Evolutionary conservation across 2,113 vertebrate genomes (phyloP).

Genomic region (Callochromis pleurospilus): DNA sequence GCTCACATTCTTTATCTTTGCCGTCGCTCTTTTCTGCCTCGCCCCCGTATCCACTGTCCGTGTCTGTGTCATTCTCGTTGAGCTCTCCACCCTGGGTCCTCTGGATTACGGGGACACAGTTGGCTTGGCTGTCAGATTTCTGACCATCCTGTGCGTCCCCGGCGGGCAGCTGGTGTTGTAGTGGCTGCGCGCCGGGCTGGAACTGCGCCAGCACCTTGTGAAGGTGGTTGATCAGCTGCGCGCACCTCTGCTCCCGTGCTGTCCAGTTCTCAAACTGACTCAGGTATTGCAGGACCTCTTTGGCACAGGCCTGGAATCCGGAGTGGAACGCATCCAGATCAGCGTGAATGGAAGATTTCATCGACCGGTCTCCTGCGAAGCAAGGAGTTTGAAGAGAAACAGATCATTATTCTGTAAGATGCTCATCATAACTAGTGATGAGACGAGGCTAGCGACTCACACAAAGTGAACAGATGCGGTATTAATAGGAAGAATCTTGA

Average conservation of each 20-base stretch:
- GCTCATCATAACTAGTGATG: neutral
- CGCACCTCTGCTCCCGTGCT: constrained; percentile 83
- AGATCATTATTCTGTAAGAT: neutral
- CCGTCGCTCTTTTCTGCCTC: constrained; percentile 78
- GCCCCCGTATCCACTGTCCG: constrained; percentile 93
- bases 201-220: constrained; percentile 85
- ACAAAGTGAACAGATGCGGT: neutral
- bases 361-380: constrained; percentile 79
- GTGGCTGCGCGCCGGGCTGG: constrained; percentile 67
- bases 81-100: constrained; percentile 84
- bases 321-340: constrained; percentile 92
- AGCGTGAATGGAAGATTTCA: constrained; percentile 82
- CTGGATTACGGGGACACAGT: constrained; percentile 96
- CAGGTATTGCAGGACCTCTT: constrained; percentile 93
- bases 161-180: constrained; percentile 70
- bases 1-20: constrained; percentile 63
- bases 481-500: neutral
- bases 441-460: neutral
- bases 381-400: neutral
- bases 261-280: constrained; percentile 88
- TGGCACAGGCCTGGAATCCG: constrained; percentile 92
- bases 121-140: constrained; percentile 77
- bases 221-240: constrained; percentile 86
- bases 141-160: constrained; percentile 61
- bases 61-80: constrained; percentile 92